These are phyloP conservation scores for Archaeoteleia sp. DNA, from an alignment of 2,888 invertebrate genomes.

Conservation along the genomic window DNA sequence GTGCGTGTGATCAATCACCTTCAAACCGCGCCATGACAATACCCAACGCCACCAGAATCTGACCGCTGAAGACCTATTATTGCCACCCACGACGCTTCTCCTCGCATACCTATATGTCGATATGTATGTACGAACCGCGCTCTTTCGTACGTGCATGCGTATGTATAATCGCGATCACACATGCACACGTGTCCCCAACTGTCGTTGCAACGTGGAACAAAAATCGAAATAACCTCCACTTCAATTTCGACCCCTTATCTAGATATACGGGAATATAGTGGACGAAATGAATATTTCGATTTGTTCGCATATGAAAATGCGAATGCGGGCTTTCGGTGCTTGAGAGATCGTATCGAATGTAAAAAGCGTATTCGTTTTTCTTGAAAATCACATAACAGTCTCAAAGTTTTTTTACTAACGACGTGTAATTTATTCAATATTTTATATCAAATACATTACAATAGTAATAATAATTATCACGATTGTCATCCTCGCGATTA, in stretches of 20 bases:
- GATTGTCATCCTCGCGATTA: too few species aligned
- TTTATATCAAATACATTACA: too few species aligned
- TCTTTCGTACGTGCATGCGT: slow-evolving; percentile 21
- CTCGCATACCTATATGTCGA: slow-evolving; percentile 42
- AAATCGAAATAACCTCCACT: slow-evolving; percentile 47
- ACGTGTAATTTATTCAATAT: too few species aligned
- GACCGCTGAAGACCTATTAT: slow-evolving; percentile 66
- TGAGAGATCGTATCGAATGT: slow-evolving; percentile 32
- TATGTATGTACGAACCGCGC: too few species aligned
- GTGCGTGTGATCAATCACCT: slow-evolving; percentile 72
- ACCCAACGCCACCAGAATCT: slow-evolving; percentile 67
- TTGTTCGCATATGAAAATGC: slow-evolving; percentile 42
- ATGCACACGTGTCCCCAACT: slow-evolving; percentile 17
- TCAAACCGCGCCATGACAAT: slow-evolving; percentile 67
- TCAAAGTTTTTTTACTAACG: too few species aligned
- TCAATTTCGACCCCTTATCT: slow-evolving; percentile 55
- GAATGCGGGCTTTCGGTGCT: slow-evolving; percentile 36
- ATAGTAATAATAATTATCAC: too few species aligned
- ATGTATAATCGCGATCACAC: slow-evolving; percentile 26
- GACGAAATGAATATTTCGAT: slow-evolving; percentile 46
- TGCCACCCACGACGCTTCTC: slow-evolving; percentile 70
- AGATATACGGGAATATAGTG: slow-evolving; percentile 47
- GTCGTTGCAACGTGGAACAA: slow-evolving; percentile 27
- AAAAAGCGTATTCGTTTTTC: slow-evolving; percentile 40
- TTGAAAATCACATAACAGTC: slow-evolving; percentile 47